Evolutionary conservation across 2,113 vertebrate species (phyloP), one percentile per base, ranked within the genome.

Genomic region (Dasypus novemcinctus): DNA sequence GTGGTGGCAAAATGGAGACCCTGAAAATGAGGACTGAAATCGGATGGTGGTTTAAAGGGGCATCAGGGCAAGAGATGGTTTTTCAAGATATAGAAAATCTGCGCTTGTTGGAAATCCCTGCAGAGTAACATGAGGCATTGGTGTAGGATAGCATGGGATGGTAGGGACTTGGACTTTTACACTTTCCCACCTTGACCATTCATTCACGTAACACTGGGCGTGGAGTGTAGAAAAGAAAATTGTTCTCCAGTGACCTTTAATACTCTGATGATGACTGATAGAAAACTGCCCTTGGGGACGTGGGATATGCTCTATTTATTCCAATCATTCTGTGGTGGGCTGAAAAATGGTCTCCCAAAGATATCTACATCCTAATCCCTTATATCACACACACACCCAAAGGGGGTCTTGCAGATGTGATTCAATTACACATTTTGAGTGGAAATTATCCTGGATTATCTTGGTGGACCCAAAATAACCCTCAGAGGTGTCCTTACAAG

Each of bases 361-460:
- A 54, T 38, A 83, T 4, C 10, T 1, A n/a, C 2, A 10, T 59
- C 33, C 57, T 54, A 66, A 76, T 82, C 25, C 52, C 66, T 87
- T 75, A n/a, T 7, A 5, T 68, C 38, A 57, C 15, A 10, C 46
- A 78, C 52, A 78, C 38, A 9, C 57, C 36, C 76, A 57, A 76
- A 52, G 52, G 71, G 71, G 0, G 2, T 71, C 63, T 33, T 79
- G 12, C 9, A 86, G 52, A 29, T 71, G 64, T 29, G 61, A 86
- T 63, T 88, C 27, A 87, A 21, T 52, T 94, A 66, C 87, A 29
- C 25, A 66, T 92, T 41, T 90, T 82, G 61, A 52, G 54, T 15
- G 69, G 59, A 83, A 29, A 63, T 71, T 64, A 43, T 59, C n/a
- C 23, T 71, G 1, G 41, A n/a, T 74, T 54, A 38, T 27, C 7